Conservation (phyloP, 92 coral and sea anemone genomes). For the Porites divaricata region DNA sequence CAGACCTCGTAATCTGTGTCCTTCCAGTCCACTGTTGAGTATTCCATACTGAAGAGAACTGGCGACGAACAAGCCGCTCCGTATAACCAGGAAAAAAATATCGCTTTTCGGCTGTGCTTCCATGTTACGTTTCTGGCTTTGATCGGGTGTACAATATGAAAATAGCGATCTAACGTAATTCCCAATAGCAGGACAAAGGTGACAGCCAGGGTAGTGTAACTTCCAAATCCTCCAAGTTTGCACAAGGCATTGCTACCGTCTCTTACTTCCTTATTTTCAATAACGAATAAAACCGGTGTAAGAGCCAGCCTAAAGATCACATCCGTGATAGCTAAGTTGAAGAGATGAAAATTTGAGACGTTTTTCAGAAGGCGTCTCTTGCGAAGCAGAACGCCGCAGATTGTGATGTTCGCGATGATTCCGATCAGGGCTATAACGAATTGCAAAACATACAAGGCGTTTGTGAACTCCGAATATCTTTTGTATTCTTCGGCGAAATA, state of each 20-base stretch:
- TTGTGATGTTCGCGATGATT: slow-evolving; percentile 22
- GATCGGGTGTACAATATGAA: slow-evolving; percentile 38
- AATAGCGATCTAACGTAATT: slow-evolving; percentile 49
- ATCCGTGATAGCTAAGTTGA: slow-evolving; percentile 40
- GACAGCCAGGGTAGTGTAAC: slow-evolving; percentile 38
- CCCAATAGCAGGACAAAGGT: slow-evolving; percentile 36
- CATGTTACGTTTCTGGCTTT: slow-evolving; percentile 53
- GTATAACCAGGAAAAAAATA: slow-evolving; percentile 49
- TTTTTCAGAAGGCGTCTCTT: slow-evolving; percentile 44
- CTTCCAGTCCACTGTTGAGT: slow-evolving; percentile 13
- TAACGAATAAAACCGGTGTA: slow-evolving; percentile 5
- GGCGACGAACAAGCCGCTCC: slow-evolving; percentile 46
- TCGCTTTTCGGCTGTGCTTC: slow-evolving; percentile 53
- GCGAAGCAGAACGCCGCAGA: slow-evolving; percentile 44
- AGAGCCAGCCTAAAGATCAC: slow-evolving; percentile 31
- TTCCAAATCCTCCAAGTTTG: slow-evolving; percentile 14
- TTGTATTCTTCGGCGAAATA: neutral
- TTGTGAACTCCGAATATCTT: neutral
- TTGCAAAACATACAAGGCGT: neutral
- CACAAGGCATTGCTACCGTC: slow-evolving; percentile 26
- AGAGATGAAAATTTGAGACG: slow-evolving; percentile 53
- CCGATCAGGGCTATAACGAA: slow-evolving; percentile 10
- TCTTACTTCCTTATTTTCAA: slow-evolving; percentile 26
- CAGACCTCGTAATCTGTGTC: slow-evolving; percentile 23
- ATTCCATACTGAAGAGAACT: slow-evolving; percentile 33